Conservation (phyloP, 2,113 vertebrate genomes). For the Thunnus thynnus region DNA sequence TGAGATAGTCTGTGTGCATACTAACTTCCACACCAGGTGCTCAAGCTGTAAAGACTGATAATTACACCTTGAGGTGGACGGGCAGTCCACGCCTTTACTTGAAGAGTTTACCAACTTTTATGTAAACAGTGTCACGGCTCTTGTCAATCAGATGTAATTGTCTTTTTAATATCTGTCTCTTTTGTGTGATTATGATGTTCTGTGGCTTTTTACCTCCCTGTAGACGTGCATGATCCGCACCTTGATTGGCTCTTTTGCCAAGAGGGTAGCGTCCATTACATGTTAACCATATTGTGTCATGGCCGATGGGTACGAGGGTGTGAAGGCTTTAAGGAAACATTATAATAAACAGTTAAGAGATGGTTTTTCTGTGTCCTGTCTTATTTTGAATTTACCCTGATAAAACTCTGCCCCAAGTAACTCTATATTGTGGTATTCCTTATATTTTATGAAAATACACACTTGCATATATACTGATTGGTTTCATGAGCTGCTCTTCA, state of each 20-base stretch:
- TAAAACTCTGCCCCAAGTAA: no score
- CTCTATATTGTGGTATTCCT: neutral
- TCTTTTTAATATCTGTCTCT: conserved; percentile 65
- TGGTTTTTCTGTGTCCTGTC: conserved; percentile 7
- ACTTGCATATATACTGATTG: neutral
- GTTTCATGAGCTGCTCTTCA: neutral
- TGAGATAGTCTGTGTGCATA: conserved; percentile 60
- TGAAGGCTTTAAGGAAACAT: conserved; percentile 60
- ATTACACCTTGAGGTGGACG: conserved; percentile 54
- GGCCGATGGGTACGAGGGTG: conserved; percentile 41
- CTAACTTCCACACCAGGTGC: conserved; percentile 63
- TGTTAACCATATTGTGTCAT: conserved; percentile 65
- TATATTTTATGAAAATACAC: neutral
- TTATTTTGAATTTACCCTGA: neutral
- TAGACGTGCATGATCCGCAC: conserved; percentile 61
- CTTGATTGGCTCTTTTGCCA: conserved; percentile 28
- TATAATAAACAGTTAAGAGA: conserved; percentile 81
- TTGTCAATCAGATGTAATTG: conserved; percentile 60
- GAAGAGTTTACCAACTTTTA: conserved; percentile 74
- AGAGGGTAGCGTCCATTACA: conserved; percentile 55
- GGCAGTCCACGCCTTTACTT: conserved; percentile 72
- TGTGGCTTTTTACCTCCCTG: conserved; percentile 65
- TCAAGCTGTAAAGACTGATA: conserved; percentile 58
- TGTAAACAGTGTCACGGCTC: conserved; percentile 62
- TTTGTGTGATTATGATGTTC: conserved; percentile 68